phyloP scores from a whole-genome alignment of 2,797 vertebrate genomes.

The Bradypodion pumilum region DNA sequence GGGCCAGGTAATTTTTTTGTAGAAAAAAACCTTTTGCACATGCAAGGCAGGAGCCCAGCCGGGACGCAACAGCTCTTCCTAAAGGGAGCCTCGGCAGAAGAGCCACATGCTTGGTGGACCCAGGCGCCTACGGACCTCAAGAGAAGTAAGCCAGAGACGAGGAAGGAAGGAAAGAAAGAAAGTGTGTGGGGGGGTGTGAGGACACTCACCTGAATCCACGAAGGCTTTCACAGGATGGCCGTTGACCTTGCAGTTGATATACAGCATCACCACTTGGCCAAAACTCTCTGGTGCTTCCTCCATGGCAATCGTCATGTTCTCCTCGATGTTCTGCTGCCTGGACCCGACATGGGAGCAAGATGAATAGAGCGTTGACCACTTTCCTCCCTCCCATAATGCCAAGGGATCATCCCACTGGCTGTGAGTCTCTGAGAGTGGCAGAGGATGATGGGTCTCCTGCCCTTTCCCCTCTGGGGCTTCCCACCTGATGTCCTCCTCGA shows the following conservation, averaged over 20 bases:
- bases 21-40: too few species aligned
- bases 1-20: too few species aligned
- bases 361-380: too few species aligned
- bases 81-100: not conserved
- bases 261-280: conserved; percentile 99
- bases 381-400: not conserved
- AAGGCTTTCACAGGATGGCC: conserved; percentile 98
- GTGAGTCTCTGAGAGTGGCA: too few species aligned
- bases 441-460: too few species aligned
- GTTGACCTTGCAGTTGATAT: conserved; percentile 99
- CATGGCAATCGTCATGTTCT: conserved; percentile 99
- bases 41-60: not conserved
- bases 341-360: not conserved
- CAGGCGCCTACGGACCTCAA: not conserved
- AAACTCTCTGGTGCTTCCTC: conserved; percentile 98
- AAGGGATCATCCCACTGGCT: too few species aligned
- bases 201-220: conserved; percentile 95
- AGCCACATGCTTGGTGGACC: not conserved
- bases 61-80: too few species aligned
- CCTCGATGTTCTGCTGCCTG: conserved; percentile 98
- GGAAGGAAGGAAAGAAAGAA: not conserved
- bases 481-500: conserved; percentile 98
- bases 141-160: not conserved
- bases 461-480: not conserved
- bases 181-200: too few species aligned